These are phyloP conservation scores for Rhopalosiphum maidis DNA, from an alignment of 1,140 invertebrate genomes.

Conservation along the genomic window DNA sequence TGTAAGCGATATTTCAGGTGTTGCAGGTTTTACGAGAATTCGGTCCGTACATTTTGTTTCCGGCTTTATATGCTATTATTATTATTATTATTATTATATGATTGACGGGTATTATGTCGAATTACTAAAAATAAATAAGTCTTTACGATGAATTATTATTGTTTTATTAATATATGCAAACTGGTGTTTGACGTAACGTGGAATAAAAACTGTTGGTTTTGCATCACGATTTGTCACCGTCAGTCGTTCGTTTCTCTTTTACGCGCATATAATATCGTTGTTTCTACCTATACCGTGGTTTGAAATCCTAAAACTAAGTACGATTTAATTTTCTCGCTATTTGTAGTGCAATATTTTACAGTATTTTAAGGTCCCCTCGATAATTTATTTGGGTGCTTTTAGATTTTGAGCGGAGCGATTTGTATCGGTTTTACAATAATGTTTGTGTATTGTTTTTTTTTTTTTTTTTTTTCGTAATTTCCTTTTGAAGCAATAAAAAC, in stretches of 20 bases:
- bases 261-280: neutral
- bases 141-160: neutral
- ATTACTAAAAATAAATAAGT: neutral
- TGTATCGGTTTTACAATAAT: neutral
- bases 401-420: neutral
- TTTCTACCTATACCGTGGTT: neutral
- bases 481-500: neutral
- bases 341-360: neutral
- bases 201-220: constrained; percentile 51
- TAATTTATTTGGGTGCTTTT: neutral
- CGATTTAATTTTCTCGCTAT: neutral
- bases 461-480: neutral
- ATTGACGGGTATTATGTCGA: neutral
- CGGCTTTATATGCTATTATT: neutral
- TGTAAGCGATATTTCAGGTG: neutral
- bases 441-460: neutral
- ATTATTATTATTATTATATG: neutral
- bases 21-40: neutral
- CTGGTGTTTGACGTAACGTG: constrained; percentile 44
- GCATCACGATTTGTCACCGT: constrained; percentile 43
- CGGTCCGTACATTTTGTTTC: neutral
- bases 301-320: neutral
- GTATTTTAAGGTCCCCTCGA: neutral
- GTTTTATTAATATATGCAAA: neutral
- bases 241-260: neutral